These are phyloP conservation scores for Alfaro cultratus DNA, from an alignment of 2,797 vertebrate species.

Conservation along the genomic window DNA sequence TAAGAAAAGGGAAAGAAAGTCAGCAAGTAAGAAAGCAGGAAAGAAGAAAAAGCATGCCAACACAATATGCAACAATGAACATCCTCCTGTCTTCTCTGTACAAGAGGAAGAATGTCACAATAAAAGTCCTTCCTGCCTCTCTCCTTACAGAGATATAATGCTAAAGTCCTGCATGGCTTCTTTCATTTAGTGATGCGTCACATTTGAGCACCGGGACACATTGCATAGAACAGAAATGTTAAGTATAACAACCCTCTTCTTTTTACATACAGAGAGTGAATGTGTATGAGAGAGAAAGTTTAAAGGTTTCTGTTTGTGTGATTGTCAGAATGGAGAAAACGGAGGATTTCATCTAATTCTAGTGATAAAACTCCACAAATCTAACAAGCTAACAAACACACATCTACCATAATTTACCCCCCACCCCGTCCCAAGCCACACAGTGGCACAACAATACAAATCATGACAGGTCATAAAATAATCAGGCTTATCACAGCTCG, in stretches of 20 bases:
- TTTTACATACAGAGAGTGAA: conserved; percentile 32
- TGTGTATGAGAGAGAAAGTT: conserved; percentile 37
- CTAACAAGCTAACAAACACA: conserved; percentile 69
- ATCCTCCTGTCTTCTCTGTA: conserved; percentile 56
- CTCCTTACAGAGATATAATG: conserved; percentile 45
- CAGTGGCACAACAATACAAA: conserved; percentile 80
- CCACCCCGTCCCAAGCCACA: conserved; percentile 76
- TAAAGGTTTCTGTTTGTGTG: conserved; percentile 39
- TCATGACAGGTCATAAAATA: conserved; percentile 58
- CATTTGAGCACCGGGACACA: conserved; percentile 43
- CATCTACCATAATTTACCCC: conserved; percentile 78
- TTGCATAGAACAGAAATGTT: conserved; percentile 73
- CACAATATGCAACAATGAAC: conserved; percentile 52
- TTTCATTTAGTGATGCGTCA: conserved; percentile 47
- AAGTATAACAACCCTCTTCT: neutral
- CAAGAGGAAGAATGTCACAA: conserved; percentile 62
- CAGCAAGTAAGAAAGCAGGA: conserved; percentile 37
- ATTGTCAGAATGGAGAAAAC: conserved; percentile 51
- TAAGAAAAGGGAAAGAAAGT: conserved; percentile 30
- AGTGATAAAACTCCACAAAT: conserved; percentile 44
- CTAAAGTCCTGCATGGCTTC: conserved; percentile 72
- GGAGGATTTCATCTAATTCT: conserved; percentile 25
- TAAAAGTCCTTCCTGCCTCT: conserved; percentile 54
- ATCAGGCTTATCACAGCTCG: conserved; percentile 53
- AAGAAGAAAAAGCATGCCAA: conserved; percentile 74